Percentiles rank a stretch among this genome's conserved stretches.
These are phyloP conservation scores for Mylabris phalerata DNA, from an alignment of 1,140 invertebrate genomes.

Conservation along the genomic window DNA sequence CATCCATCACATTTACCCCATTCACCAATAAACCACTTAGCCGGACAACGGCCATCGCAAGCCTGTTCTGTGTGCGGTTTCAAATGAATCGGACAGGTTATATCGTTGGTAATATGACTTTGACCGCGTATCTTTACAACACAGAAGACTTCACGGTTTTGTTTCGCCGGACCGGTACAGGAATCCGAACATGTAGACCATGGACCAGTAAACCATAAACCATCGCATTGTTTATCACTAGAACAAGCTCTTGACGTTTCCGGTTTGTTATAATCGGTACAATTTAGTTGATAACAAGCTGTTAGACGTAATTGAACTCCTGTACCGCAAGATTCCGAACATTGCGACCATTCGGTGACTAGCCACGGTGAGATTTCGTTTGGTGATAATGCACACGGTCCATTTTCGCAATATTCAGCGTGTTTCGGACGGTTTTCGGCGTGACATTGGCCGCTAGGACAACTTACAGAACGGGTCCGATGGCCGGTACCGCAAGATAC, in stretches of 20 bases:
- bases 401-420: conserved; percentile 50
- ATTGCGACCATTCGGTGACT: conserved; percentile 45
- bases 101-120: conserved; percentile 35
- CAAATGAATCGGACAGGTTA: conserved; percentile 32
- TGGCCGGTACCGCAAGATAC: conserved; percentile 61
- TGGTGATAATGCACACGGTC: conserved; percentile 29
- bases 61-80: conserved; percentile 35
- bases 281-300: conserved; percentile 45
- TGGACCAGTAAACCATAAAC: conserved; percentile 61
- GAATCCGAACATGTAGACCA: conserved; percentile 53
- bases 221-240: conserved; percentile 54
- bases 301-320: conserved; percentile 52
- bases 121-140: conserved; percentile 38
- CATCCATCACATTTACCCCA: conserved; percentile 52
- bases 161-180: conserved; percentile 28
- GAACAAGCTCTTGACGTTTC: conserved; percentile 53
- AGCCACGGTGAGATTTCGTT: conserved; percentile 39
- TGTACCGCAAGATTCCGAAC: conserved; percentile 47
- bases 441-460: conserved; percentile 33
- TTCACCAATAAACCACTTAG: conserved; percentile 54
- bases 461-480: conserved; percentile 44
- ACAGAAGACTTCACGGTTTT: conserved; percentile 48
- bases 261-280: conserved; percentile 48
- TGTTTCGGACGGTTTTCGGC: conserved; percentile 40
- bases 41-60: conserved; percentile 49